phyloP scores from a whole-genome alignment of 2,888 invertebrate genomes.

The Rhingia campestris region DNA sequence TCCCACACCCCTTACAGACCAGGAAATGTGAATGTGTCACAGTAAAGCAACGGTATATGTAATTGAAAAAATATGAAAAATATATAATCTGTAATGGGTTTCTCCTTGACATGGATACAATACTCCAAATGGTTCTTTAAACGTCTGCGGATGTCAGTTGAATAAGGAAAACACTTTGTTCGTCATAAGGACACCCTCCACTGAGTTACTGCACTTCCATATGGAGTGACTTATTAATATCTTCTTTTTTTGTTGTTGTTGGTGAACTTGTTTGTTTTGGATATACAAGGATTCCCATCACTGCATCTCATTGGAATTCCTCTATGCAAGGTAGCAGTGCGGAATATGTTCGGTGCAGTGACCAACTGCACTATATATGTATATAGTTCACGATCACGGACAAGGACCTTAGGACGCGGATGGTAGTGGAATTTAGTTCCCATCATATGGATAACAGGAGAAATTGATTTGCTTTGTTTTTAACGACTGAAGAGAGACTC shows the following conservation, averaged over 20 bases:
- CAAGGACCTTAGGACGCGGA: not conserved
- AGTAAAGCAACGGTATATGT: constrained; percentile 66
- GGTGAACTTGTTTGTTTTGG: constrained; percentile 52
- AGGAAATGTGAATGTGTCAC: constrained; percentile 73
- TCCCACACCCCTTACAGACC: constrained; percentile 40
- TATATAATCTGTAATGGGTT: constrained; percentile 70
- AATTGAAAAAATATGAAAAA: constrained; percentile 72
- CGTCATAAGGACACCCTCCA: constrained; percentile 40
- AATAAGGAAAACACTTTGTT: constrained; percentile 42
- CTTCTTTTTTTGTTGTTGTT: constrained; percentile 28
- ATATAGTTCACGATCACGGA: not conserved
- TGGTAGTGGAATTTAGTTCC: constrained; percentile 44
- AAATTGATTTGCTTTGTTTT: constrained; percentile 49
- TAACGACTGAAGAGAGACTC: constrained; percentile 17
- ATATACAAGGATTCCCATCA: constrained; percentile 45
- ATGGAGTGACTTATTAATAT: constrained; percentile 44
- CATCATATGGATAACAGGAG: constrained; percentile 35
- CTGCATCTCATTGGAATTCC: constrained; percentile 35
- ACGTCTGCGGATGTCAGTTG: constrained; percentile 36
- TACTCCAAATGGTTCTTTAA: constrained; percentile 34
- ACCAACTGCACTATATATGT: constrained; percentile 22
- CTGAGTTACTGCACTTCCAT: constrained; percentile 1
- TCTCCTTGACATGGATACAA: constrained; percentile 76
- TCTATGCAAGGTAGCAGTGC: constrained; percentile 10
- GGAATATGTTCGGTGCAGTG: constrained; percentile 20